Conservation (phyloP, 2,797 vertebrate genomes). For the Anas acuta region DNA sequence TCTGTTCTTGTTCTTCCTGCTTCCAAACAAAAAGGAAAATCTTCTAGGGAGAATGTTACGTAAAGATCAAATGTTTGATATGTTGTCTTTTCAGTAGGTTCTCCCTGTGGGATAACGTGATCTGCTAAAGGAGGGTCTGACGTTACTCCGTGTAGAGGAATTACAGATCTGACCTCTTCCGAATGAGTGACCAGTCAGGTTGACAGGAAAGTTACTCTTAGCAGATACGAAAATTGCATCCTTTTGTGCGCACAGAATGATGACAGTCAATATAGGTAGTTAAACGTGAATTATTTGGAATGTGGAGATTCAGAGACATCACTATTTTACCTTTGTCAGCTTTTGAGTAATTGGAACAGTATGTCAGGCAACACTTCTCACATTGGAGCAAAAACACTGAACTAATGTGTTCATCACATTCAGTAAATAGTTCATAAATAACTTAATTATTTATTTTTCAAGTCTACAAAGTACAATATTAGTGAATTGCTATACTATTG, state of each 20-base stretch:
- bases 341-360: background rate
- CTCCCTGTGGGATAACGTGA: background rate
- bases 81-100: background rate
- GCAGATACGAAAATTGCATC: background rate
- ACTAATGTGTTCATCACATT: background rate
- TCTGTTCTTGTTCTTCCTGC: constrained; percentile 44
- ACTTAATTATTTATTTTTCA: background rate
- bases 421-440: background rate
- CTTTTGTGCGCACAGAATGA: background rate
- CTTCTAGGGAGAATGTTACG: background rate
- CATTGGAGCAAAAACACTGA: background rate
- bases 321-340: background rate
- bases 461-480: background rate
- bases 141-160: background rate
- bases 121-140: background rate
- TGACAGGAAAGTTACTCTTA: background rate
- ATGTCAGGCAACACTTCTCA: background rate
- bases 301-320: background rate
- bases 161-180: constrained; percentile 2
- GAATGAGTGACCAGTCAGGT: background rate
- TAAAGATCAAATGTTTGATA: background rate
- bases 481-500: background rate
- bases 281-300: background rate
- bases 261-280: background rate
- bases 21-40: background rate